Percentiles rank a stretch among this genome's conserved stretches.
Evolutionary conservation across 2,888 invertebrate genomes (phyloP).

Genomic region (Lumbricus terrestris): DNA sequence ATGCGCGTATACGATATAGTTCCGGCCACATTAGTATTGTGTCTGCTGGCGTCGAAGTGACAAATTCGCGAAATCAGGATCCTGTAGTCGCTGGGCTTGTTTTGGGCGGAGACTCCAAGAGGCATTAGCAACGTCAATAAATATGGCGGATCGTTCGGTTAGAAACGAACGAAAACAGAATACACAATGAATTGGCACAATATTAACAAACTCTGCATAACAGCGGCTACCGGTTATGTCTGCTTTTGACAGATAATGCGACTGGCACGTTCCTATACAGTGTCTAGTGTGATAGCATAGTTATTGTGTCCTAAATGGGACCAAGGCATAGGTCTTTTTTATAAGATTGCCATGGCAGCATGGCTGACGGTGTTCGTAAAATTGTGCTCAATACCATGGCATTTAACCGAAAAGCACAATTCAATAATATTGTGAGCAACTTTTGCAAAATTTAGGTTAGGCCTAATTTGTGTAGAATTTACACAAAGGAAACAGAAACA

Average conservation of each 20-base stretch:
- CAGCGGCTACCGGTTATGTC: neutral
- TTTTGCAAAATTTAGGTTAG: no score
- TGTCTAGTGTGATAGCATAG: neutral
- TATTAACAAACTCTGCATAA: neutral
- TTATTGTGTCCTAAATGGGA: neutral
- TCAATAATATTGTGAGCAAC: neutral
- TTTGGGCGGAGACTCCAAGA: neutral
- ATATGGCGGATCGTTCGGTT: neutral
- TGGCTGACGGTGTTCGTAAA: neutral
- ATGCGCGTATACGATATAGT: neutral
- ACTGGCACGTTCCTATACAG: neutral
- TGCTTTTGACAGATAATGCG: neutral
- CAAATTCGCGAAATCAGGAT: neutral
- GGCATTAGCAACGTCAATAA: constrained; percentile 3
- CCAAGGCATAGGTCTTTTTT: no score
- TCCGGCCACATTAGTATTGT: neutral
- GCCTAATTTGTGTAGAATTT: neutral
- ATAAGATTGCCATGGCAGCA: neutral
- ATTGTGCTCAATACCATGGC: neutral
- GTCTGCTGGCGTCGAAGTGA: neutral
- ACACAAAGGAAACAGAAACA: neutral
- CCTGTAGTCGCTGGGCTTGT: neutral
- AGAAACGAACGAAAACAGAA: neutral
- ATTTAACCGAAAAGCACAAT: neutral
- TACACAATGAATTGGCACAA: constrained; percentile 3